phyloP scores from a whole-genome alignment of 2,113 vertebrate species.

The Tenrec ecaudatus region DNA sequence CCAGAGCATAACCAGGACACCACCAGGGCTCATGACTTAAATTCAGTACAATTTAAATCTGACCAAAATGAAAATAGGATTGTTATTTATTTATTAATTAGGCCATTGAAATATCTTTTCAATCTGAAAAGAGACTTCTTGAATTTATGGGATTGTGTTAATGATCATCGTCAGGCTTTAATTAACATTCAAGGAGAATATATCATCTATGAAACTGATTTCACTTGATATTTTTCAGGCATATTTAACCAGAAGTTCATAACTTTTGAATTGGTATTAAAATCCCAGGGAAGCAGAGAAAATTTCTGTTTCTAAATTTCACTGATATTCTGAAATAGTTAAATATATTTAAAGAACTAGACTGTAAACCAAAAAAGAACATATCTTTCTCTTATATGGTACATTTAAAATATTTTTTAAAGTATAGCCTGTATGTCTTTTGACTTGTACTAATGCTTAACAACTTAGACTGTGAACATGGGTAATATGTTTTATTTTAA shows the following conservation, averaged over 20 bases:
- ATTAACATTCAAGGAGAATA: not conserved
- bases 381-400: not conserved
- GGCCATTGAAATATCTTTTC: not conserved
- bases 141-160: not conserved
- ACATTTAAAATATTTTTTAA: not conserved
- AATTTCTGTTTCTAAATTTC: not conserved
- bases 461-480: not conserved
- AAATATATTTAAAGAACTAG: not conserved
- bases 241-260: not conserved
- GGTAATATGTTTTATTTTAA: not conserved
- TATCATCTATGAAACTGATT: not conserved
- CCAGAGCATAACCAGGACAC: too few species aligned
- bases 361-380: not conserved
- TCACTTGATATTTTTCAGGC: not conserved
- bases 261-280: not conserved
- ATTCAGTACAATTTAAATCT: not conserved
- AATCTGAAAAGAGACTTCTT: not conserved
- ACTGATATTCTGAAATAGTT: not conserved
- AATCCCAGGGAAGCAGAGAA: not conserved
- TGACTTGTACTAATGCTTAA: not conserved
- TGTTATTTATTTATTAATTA: not conserved
- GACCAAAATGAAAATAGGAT: not conserved
- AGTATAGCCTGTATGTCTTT: not conserved
- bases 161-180: not conserved
- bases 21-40: too few species aligned